phyloP scores from a whole-genome alignment of 2,888 invertebrate species.

The Epinotia bilunana region DNA sequence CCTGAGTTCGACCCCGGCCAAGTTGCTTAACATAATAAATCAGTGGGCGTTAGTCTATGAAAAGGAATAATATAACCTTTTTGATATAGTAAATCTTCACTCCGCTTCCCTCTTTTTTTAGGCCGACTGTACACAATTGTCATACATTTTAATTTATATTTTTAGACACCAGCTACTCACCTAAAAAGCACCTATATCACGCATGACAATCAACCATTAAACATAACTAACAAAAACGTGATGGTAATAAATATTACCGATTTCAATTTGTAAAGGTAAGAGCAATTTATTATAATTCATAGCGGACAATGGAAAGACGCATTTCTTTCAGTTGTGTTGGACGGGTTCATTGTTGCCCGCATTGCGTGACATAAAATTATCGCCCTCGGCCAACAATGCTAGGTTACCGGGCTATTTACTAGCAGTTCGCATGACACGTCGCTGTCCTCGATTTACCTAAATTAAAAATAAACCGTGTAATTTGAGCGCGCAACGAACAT shows the following conservation, averaged over 20 bases:
- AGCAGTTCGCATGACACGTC: conserved; percentile 38
- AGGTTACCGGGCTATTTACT: conserved; percentile 42
- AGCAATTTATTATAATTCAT: conserved; percentile 41
- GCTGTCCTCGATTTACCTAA: conserved; percentile 40
- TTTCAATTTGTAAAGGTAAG: conserved; percentile 38
- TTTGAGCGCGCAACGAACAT: conserved; percentile 20
- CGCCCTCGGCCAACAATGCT: conserved; percentile 36
- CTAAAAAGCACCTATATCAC: not conserved
- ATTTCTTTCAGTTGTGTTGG: conserved; percentile 40
- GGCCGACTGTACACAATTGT: too few relatives aligned
- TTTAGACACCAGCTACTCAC: too few relatives aligned
- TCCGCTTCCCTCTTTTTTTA: too few relatives aligned
- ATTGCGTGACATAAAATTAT: conserved; percentile 44
- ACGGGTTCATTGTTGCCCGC: conserved; percentile 34
- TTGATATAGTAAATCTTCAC: too few relatives aligned
- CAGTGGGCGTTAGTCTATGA: too few relatives aligned
- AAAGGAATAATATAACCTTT: too few relatives aligned
- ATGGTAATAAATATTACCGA: conserved; percentile 12
- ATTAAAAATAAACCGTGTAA: conserved; percentile 40
- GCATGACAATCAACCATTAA: conserved; percentile 6
- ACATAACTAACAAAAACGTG: not conserved
- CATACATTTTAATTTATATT: too few relatives aligned
- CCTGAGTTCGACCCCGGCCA: too few relatives aligned
- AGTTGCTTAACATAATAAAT: too few relatives aligned
- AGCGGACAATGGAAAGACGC: conserved; percentile 40